Evolutionary conservation across 2,113 vertebrate species (phyloP).

Genomic region (Phocoena phocoena): DNA sequence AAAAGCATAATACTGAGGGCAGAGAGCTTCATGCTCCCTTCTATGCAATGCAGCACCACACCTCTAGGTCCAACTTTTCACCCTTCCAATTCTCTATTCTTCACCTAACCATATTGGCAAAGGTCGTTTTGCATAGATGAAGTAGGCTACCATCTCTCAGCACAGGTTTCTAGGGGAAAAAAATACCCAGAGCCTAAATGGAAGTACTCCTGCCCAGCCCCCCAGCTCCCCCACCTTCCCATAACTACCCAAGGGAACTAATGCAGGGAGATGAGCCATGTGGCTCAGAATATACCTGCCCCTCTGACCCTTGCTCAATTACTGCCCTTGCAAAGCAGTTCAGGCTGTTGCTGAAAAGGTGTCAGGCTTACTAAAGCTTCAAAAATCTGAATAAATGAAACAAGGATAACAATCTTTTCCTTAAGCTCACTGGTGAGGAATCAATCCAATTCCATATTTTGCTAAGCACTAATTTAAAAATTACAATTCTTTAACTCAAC

Average conservation of each 20-base stretch:
- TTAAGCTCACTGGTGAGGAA: background rate
- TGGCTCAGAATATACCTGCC: background rate
- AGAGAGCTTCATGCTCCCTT: background rate
- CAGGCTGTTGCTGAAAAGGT: background rate
- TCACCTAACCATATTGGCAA: background rate
- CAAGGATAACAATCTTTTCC: background rate
- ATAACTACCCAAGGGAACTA: background rate
- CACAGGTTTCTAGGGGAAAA: background rate
- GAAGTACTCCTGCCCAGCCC: background rate
- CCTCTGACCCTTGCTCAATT: background rate
- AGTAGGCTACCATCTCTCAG: background rate
- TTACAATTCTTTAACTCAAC: background rate
- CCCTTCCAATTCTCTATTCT: background rate
- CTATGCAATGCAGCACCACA: background rate
- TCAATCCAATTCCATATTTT: conserved; percentile 9
- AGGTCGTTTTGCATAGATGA: background rate
- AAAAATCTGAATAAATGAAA: background rate
- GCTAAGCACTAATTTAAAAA: conserved; percentile 3
- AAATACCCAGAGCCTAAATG: background rate
- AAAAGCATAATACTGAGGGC: background rate
- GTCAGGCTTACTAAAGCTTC: background rate
- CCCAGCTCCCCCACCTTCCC: too few species aligned
- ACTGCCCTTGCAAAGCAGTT: background rate
- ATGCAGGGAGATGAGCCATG: background rate
- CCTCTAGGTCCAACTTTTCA: background rate